These are phyloP conservation scores for Cynopterus sphinx DNA, from an alignment of 2,797 vertebrate species.

Conservation along the genomic window DNA sequence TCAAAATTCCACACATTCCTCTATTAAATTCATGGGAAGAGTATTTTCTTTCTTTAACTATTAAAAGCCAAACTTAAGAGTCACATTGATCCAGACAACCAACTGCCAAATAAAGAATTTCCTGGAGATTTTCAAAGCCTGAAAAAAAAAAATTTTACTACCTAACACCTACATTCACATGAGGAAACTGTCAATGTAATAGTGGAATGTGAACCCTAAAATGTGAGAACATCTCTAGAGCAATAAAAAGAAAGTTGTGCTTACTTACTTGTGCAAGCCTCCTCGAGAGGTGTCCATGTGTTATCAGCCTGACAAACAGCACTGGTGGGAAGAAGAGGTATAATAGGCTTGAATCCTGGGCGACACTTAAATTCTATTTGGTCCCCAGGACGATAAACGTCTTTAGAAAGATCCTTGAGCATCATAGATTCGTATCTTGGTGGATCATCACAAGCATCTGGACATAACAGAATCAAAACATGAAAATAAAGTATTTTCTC, in stretches of 20 bases:
- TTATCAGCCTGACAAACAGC: background rate
- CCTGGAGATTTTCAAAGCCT: slow-evolving; percentile 17
- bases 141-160: background rate
- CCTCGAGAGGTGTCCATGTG: background rate
- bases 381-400: background rate
- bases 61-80: background rate
- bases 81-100: background rate
- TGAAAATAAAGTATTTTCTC: background rate
- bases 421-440: slow-evolving; percentile 19
- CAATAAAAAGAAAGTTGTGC: background rate
- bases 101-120: background rate
- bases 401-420: rapidly evolving
- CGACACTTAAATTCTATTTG: background rate
- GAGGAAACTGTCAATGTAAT: background rate
- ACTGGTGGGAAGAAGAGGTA: rapidly evolving
- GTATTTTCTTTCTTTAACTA: background rate
- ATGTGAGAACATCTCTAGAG: background rate
- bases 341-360: background rate
- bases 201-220: background rate
- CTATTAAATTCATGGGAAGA: background rate
- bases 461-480: background rate
- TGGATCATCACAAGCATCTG: slow-evolving; percentile 61
- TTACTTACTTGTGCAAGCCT: slow-evolving; percentile 60
- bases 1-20: slow-evolving; percentile 6
- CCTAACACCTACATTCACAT: background rate